phyloP scores from a whole-genome alignment of 2,113 vertebrate genomes.

The Prietella phreatophila region DNA sequence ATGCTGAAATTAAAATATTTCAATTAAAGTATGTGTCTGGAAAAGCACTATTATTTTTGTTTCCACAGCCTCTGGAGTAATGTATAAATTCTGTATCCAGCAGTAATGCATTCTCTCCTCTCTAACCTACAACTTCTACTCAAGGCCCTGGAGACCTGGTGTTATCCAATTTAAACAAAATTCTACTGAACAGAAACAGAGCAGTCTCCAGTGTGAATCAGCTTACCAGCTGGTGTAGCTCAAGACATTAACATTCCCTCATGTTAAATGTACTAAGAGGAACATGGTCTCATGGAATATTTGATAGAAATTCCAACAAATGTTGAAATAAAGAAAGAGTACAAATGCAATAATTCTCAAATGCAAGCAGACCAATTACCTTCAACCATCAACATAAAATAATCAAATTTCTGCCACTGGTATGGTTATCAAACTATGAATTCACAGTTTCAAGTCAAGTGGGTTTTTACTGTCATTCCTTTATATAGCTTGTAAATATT shows the following conservation, averaged over 20 bases:
- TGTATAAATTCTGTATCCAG: slow-evolving; percentile 35
- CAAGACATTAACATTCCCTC: not conserved
- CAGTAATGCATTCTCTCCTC: not conserved
- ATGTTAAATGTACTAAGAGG: not conserved
- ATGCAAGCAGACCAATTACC: too few species aligned
- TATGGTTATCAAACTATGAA: too few species aligned
- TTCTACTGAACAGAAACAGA: slow-evolving; percentile 10
- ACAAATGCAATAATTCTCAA: too few species aligned
- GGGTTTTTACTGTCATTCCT: too few species aligned
- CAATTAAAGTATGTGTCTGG: slow-evolving; percentile 39
- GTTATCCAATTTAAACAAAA: slow-evolving; percentile 39
- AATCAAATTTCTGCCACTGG: too few species aligned
- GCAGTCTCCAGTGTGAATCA: slow-evolving; percentile 20
- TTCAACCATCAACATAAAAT: too few species aligned
- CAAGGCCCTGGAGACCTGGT: slow-evolving; percentile 16
- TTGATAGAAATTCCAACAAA: not conserved
- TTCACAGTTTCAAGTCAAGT: too few species aligned
- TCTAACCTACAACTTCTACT: slow-evolving; percentile 34
- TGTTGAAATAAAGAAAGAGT: not conserved
- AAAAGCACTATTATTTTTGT: slow-evolving; percentile 44
- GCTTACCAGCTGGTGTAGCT: slow-evolving; percentile 27
- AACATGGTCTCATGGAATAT: not conserved
- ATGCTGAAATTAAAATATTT: slow-evolving; percentile 48
- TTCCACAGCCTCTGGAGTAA: slow-evolving; percentile 39
- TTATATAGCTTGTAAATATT: too few species aligned